phyloP scores from a whole-genome alignment of 2,888 invertebrate species.

The Phyto melanocephala region DNA sequence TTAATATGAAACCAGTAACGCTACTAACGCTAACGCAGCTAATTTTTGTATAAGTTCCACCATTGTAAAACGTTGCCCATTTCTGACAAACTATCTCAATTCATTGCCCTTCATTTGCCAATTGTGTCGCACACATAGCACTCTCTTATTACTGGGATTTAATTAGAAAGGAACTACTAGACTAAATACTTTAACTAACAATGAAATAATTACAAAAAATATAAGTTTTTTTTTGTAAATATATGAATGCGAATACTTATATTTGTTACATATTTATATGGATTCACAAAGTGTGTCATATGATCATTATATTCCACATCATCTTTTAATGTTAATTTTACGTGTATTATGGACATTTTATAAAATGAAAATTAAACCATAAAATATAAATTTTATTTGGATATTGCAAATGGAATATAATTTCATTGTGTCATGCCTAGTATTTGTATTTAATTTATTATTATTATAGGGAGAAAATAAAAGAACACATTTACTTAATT shows the following conservation, averaged over 20 bases:
- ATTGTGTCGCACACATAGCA: constrained; percentile 44
- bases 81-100: background rate
- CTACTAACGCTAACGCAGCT: too few species aligned
- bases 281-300: background rate
- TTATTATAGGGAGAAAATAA: background rate
- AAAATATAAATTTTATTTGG: constrained; percentile 33
- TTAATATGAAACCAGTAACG: too few species aligned
- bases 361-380: constrained; percentile 48
- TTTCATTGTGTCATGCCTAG: background rate
- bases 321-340: constrained; percentile 27
- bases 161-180: constrained; percentile 10
- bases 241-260: background rate
- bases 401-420: background rate
- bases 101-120: constrained; percentile 9
- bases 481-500: constrained; percentile 35
- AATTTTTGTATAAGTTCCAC: background rate
- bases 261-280: background rate
- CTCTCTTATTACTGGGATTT: constrained; percentile 57
- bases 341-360: constrained; percentile 39
- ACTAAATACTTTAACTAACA: background rate
- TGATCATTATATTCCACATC: background rate
- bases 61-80: background rate
- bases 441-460: background rate
- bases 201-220: constrained; percentile 34
- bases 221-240: background rate